These are phyloP conservation scores for Apostichopus parvimensis DNA, from an alignment of 35 echinoderm and acorn worm species.

Conservation along the genomic window DNA sequence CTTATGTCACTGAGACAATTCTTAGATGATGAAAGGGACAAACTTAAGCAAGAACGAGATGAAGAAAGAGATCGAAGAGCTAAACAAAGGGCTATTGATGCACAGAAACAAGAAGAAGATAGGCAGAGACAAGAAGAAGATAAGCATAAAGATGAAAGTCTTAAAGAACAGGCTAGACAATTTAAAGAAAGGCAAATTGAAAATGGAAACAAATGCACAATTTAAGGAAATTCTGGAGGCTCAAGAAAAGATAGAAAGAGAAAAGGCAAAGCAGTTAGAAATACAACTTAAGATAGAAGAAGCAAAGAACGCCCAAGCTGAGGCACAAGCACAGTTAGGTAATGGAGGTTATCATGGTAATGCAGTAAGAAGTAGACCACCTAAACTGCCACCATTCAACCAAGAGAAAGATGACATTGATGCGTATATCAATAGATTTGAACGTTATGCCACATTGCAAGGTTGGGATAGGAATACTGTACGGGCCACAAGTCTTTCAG, in stretches of 20 bases:
- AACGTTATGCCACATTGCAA: conserved; percentile 53
- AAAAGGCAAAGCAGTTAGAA: background rate
- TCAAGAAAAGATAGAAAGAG: no score
- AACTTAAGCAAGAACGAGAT: conserved; percentile 20
- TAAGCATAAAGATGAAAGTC: no score
- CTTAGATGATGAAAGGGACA: background rate
- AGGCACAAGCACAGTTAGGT: background rate
- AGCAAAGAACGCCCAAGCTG: background rate
- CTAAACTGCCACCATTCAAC: no score
- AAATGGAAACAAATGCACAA: background rate
- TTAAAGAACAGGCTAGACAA: no score
- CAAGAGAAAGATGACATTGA: no score
- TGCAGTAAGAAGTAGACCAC: background rate
- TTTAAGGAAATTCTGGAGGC: no score
- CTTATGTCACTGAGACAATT: background rate
- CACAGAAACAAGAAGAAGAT: background rate
- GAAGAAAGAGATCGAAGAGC: background rate
- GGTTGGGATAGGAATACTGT: conserved; percentile 30
- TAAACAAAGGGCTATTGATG: background rate
- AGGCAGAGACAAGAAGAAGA: no score
- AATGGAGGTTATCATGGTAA: background rate
- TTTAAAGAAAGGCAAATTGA: background rate
- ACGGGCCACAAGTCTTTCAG: conserved; percentile 31
- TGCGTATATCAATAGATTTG: conserved; percentile 48
- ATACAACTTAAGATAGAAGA: background rate